Evolutionary conservation across 2,113 vertebrate genomes (phyloP).

Genomic region (Ptilonorhynchus violaceus): DNA sequence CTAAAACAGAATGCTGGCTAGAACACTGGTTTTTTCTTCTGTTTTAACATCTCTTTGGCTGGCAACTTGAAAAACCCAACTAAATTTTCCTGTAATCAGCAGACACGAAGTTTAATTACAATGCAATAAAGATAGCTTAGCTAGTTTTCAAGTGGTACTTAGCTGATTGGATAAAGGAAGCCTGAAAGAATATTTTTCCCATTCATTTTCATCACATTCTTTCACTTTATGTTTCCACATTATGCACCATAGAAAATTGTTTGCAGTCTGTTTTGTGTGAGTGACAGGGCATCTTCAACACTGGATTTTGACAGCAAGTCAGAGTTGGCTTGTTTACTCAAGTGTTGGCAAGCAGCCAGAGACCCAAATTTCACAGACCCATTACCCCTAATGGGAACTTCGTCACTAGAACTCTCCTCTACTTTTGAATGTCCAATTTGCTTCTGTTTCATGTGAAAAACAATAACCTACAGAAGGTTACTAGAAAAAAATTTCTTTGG

Average conservation of each 20-base stretch:
- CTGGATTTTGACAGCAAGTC: not conserved
- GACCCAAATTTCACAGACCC: not conserved
- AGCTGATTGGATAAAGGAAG: not conserved
- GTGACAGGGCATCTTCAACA: not conserved
- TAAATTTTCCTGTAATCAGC: not conserved
- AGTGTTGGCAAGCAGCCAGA: not conserved
- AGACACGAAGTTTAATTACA: not conserved
- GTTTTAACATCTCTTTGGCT: not conserved
- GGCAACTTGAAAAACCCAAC: not conserved
- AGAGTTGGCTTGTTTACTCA: not conserved
- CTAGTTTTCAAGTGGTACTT: not conserved
- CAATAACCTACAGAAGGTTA: not conserved
- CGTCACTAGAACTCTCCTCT: not conserved
- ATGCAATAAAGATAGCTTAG: not conserved
- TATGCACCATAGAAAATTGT: not conserved
- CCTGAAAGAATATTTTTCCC: not conserved
- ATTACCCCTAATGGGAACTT: not conserved
- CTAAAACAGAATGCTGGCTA: not conserved
- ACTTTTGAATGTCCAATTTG: not conserved
- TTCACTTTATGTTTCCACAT: not conserved
- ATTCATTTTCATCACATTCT: not conserved
- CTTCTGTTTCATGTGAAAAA: not conserved
- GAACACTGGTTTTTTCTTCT: not conserved
- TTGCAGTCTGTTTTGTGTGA: not conserved
- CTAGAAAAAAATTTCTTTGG: not conserved